Conservation (phyloP, 2,113 vertebrate species). For the Eulacestoma nigropectus region DNA sequence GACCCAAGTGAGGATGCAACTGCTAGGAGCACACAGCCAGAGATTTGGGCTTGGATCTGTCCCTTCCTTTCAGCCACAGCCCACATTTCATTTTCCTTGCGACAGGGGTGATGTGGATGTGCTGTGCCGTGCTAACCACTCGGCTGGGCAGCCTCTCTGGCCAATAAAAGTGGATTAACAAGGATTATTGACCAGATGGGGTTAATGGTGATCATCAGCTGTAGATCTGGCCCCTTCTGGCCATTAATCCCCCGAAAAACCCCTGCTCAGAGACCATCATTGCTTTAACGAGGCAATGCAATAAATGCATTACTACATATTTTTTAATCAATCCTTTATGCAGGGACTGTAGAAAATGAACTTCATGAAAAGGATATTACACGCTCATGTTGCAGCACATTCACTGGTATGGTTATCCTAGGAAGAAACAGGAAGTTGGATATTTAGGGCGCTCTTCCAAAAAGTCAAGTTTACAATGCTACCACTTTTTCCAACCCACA, state of each 20-base stretch:
- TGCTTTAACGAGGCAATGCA: not conserved
- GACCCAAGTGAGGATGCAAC: not conserved
- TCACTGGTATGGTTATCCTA: rapidly evolving
- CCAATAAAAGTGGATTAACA: constrained; percentile 60
- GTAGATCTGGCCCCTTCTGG: constrained; percentile 37
- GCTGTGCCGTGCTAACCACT: not conserved
- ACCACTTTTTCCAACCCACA: rapidly evolving
- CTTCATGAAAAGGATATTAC: not conserved
- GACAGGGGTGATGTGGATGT: not conserved
- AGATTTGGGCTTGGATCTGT: not conserved
- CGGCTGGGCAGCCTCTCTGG: not conserved
- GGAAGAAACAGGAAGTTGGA: not conserved
- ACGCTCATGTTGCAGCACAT: not conserved
- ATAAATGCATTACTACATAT: not conserved
- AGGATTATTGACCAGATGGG: constrained; percentile 65
- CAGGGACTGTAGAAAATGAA: not conserved
- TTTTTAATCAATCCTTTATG: not conserved
- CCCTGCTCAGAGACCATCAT: not conserved
- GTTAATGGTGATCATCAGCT: constrained; percentile 58
- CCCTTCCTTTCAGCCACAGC: not conserved
- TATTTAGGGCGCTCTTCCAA: not conserved
- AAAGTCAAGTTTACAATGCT: not conserved
- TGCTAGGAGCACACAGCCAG: not conserved
- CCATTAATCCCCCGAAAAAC: constrained; percentile 24
- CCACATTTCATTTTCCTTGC: not conserved